Evolutionary conservation across 2,797 vertebrate genomes (phyloP), one percentile per base, ranked within the genome.

Genomic region (Eulemur mongoz): DNA sequence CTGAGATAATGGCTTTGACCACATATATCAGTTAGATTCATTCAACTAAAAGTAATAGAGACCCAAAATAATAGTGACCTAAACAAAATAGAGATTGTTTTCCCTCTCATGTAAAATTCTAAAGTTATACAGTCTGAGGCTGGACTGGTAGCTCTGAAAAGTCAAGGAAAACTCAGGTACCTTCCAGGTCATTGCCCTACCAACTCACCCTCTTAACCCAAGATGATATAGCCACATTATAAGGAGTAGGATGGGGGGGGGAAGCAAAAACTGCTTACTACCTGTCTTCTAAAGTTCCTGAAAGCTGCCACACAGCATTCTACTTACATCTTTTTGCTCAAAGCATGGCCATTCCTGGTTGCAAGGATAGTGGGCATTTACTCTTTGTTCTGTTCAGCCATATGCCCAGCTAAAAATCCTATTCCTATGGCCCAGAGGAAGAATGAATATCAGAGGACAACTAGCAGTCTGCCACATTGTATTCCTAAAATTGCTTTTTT

Each of bases 401-500:
- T 14, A 45, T 18, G 18, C 23, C 61, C 82, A 54, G 27, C 70
- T 83, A 91, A 78, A 75, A 86, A n/a, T 73, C 70, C 76, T 82
- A 52, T 52, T 89, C 35, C n/a, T 72, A 17, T 32, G 17, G 20
- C 69, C 86, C 7, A 79, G 30, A 72, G 30, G 18, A 9, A 91
- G 35, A 84, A 48, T 67, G n/a, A 13, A 25, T 79, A 75, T 54
- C 61, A 93, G 63, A 6, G n/a, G 23, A 79, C 57, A 96, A 35
- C 38, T 30, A 57, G 65, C 79, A 45, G 15, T 81, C 63, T 93
- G 57, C 32, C 57, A 80, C 9, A 54, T 4, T 20, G 14, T 15
- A 18, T 22, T 95, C 35, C 65, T 89, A 12, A 94, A 89, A 72
- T 63, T 50, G 67, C 75, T 87, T 92, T 84, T 65, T 63, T 73